phyloP scores from a whole-genome alignment of 2,888 invertebrate species.

The Conchocele bisecta region DNA sequence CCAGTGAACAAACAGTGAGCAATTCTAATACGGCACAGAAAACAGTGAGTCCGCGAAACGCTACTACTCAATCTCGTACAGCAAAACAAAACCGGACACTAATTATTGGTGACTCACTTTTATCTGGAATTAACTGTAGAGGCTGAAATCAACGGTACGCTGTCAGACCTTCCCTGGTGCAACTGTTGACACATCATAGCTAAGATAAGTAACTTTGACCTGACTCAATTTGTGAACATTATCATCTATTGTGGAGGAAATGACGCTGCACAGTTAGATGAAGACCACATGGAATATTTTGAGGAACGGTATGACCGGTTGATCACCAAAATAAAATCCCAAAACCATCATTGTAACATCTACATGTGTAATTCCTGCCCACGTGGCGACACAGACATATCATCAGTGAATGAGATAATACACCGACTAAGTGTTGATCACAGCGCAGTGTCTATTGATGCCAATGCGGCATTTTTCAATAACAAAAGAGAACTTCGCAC shows the following conservation, averaged over 20 bases:
- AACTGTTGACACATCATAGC: background rate
- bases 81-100: too few relatives aligned
- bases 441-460: background rate
- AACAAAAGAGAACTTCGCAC: background rate
- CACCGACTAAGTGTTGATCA: background rate
- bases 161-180: constrained; percentile 2
- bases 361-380: background rate
- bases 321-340: background rate
- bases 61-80: too few relatives aligned
- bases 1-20: too few relatives aligned
- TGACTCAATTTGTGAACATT: background rate
- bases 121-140: background rate
- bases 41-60: too few relatives aligned
- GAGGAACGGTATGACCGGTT: constrained; percentile 1
- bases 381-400: background rate
- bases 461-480: background rate
- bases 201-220: background rate
- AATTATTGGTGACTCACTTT: background rate
- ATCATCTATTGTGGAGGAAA: background rate
- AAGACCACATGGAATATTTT: background rate
- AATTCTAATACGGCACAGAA: too few relatives aligned
- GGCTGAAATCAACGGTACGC: background rate
- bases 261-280: background rate
- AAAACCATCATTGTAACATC: background rate
- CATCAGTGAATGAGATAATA: background rate